These are phyloP conservation scores for Drosophila jambulina DNA, from an alignment of 1,140 invertebrate genomes.

Conservation along the genomic window DNA sequence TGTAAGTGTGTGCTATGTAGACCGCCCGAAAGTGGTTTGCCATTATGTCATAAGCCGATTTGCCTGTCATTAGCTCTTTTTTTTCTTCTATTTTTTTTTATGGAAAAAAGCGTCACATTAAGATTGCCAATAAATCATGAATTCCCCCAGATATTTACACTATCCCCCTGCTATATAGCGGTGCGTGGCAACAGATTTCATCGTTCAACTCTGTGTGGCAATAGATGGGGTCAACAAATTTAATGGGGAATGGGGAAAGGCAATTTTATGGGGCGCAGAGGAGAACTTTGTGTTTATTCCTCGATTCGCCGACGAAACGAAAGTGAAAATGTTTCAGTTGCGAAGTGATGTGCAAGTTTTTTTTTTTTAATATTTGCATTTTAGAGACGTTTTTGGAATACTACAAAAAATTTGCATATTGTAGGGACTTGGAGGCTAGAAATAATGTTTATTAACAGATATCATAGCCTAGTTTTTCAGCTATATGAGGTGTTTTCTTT, in stretches of 20 bases:
- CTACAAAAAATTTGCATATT: neutral
- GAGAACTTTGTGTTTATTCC: conserved; percentile 36
- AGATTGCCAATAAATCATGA: conserved; percentile 76
- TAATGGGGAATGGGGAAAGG: conserved; percentile 2
- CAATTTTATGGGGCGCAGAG: conserved; percentile 6
- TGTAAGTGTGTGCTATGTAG: conserved; percentile 13
- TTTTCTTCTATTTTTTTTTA: neutral
- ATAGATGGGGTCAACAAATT: conserved; percentile 42
- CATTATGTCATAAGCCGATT: conserved; percentile 81
- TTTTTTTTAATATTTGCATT: neutral
- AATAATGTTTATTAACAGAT: neutral
- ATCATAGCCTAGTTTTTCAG: neutral
- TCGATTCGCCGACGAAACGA: conserved; percentile 9
- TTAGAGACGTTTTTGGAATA: neutral
- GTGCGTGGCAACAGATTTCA: conserved; percentile 38
- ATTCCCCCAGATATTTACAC: conserved; percentile 48
- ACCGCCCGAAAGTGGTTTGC: conserved; percentile 38
- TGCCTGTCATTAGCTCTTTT: conserved; percentile 62
- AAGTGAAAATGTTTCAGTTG: conserved; percentile 24
- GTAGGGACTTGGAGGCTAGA: neutral
- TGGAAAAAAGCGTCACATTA: conserved; percentile 41
- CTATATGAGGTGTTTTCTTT: neutral
- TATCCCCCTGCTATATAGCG: conserved; percentile 1
- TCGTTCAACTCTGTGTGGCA: conserved; percentile 47
- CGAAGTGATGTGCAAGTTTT: neutral